Evolutionary conservation across 1,140 invertebrate species (phyloP), one percentile per base, ranked within the genome.

Genomic region (Drosophila pachea): DNA sequence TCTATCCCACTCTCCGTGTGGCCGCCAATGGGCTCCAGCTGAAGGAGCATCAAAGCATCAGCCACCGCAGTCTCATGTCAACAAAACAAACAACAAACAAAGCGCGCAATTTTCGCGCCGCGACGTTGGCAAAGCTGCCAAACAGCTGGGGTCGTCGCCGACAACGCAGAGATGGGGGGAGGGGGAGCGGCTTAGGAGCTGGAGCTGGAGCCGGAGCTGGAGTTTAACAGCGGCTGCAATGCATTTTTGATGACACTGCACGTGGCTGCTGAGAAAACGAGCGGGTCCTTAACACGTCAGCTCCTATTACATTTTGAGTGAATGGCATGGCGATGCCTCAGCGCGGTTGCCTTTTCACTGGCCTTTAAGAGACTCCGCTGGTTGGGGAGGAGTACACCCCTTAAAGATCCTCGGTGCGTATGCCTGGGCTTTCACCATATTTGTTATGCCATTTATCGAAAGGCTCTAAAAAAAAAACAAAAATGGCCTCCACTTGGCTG

Each of bases 51-150:
- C 35, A 55, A 40, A 66, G 66, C 58, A 62, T 45, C 55, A 53
- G 45, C 48, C 35, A 48, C 60, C 38, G 40, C 50, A 76, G 64
- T 16, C 9, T 9, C 69, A 45, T 76, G 77, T 81, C 77, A 75
- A 62, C 73, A 65, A 76, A 79, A 79, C 76, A 79, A 81, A 79
- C 76, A 79, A 59, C 76, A 73, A 82, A 77, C 74, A 79, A 77
- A 82, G 65, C 65, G 53, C 32, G 64, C 77, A 72, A 82, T 79
- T 79, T 79, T 79, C 73, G 82, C 74, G 56, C 61, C 68, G 77
- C 78, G 77, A 73, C 48, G 59, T 22, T 70, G 62, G 32, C 40
- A 72, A 68, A 58, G 52, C 66, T 60, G 56, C 29, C 65, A 73
- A 79, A 55, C 77, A 79, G 77, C 77, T 79, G 78, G 68, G 74